These are phyloP conservation scores for Discoglossus pictus DNA, from an alignment of 2,797 vertebrate species.

Conservation along the genomic window DNA sequence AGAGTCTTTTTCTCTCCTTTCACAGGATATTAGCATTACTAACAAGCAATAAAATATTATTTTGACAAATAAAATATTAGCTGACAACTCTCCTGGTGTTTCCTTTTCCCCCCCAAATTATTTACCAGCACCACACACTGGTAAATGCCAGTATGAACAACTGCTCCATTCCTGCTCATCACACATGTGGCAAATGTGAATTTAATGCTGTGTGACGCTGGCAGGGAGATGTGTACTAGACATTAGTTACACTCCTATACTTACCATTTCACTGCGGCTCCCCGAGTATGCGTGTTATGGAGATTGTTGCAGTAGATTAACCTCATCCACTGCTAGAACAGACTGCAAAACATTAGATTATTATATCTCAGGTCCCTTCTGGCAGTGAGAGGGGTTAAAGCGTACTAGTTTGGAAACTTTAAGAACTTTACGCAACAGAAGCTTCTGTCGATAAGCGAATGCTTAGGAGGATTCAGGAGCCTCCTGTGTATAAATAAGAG, in stretches of 20 bases:
- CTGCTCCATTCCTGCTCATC: slow-evolving; percentile 13
- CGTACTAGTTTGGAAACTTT: slow-evolving; percentile 18
- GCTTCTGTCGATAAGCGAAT: slow-evolving; percentile 38
- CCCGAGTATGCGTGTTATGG: neutral
- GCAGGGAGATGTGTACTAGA: neutral
- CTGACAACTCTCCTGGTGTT: slow-evolving; percentile 31
- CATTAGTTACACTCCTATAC: neutral
- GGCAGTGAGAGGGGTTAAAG: slow-evolving; percentile 24
- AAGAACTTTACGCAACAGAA: slow-evolving; percentile 23
- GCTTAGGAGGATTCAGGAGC: slow-evolving; percentile 28
- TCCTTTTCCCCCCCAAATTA: neutral
- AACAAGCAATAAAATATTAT: slow-evolving; percentile 37
- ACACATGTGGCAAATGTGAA: neutral
- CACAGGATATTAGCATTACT: slow-evolving; percentile 25
- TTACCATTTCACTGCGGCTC: neutral
- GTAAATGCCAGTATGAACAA: slow-evolving; percentile 24
- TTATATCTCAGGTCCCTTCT: neutral
- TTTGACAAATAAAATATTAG: slow-evolving; percentile 38
- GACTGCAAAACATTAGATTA: neutral
- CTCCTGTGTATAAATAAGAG: slow-evolving; percentile 42
- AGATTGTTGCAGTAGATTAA: neutral
- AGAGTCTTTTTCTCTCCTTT: no score
- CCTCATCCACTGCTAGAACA: neutral
- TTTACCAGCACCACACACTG: slow-evolving; percentile 3
- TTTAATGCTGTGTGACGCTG: slow-evolving; percentile 9